phyloP scores from a whole-genome alignment of 2,888 invertebrate genomes.

The Mellilla xanthometata region DNA sequence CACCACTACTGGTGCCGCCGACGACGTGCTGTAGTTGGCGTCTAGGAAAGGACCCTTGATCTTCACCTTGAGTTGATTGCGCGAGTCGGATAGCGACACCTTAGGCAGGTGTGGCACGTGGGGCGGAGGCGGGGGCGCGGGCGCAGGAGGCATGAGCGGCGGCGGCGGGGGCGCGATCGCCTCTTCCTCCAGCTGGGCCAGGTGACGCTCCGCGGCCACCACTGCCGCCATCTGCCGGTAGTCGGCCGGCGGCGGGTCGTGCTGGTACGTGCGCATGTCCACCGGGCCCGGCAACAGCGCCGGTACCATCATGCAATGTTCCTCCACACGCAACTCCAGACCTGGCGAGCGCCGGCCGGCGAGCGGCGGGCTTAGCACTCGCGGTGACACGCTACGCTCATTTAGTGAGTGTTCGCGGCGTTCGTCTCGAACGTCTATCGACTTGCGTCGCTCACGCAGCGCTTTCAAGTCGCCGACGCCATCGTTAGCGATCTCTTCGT shows the following conservation, averaged over 20 bases:
- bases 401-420: constrained; percentile 80
- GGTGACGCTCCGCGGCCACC: constrained; percentile 84
- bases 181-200: constrained; percentile 90
- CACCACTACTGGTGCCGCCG: constrained; percentile 82
- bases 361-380: constrained; percentile 77
- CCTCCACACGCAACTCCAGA: constrained; percentile 24
- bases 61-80: constrained; percentile 94
- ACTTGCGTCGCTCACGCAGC: constrained; percentile 90
- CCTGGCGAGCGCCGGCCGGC: constrained; percentile 52
- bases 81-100: constrained; percentile 89
- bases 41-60: constrained; percentile 94
- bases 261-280: constrained; percentile 93
- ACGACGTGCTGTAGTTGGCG: constrained; percentile 86
- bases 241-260: constrained; percentile 64
- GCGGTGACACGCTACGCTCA: constrained; percentile 76
- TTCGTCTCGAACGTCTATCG: constrained; percentile 86
- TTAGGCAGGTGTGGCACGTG: constrained; percentile 78
- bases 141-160: constrained; percentile 36
- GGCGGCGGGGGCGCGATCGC: constrained; percentile 60
- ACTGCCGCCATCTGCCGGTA: constrained; percentile 84
- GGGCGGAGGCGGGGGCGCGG: constrained; percentile 50
- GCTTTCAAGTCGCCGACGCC: constrained; percentile 90
- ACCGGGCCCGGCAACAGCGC: constrained; percentile 93
- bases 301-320: constrained; percentile 62
- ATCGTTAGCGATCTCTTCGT: constrained; percentile 90